phyloP scores from a whole-genome alignment of 2,113 vertebrate species.

The Abramis brama region DNA sequence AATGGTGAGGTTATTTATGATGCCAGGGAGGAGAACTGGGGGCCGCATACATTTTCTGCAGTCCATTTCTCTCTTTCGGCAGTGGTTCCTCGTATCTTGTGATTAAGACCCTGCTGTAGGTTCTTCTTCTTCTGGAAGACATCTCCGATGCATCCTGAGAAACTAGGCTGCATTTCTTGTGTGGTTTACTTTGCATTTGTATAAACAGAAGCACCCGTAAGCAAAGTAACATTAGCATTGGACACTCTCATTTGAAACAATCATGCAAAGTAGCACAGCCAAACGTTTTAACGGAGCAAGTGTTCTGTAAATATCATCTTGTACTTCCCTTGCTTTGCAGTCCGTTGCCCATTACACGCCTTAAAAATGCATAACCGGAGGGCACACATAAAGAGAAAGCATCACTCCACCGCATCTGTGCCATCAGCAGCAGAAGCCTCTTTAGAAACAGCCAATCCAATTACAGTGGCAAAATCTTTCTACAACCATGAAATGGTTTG shows the following conservation, averaged over 20 bases:
- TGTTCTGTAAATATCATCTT: constrained; percentile 24
- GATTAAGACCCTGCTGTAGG: constrained; percentile 62
- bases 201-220: too few species aligned
- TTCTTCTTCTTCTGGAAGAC: not conserved
- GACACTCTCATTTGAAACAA: not conserved
- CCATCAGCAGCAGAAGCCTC: constrained; percentile 20
- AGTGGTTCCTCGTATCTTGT: constrained; percentile 44
- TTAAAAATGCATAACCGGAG: constrained; percentile 28
- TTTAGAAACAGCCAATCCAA: constrained; percentile 35
- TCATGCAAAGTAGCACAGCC: constrained; percentile 12
- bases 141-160: not conserved
- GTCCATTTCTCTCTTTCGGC: constrained; percentile 48
- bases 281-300: not conserved
- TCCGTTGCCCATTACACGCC: not conserved
- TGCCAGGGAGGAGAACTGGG: constrained; percentile 51
- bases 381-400: constrained; percentile 1
- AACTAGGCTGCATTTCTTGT: not conserved
- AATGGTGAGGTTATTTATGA: constrained; percentile 75
- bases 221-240: constrained; percentile 15
- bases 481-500: constrained; percentile 23
- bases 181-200: not conserved
- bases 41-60: constrained; percentile 65
- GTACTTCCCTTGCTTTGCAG: constrained; percentile 2
- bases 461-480: constrained; percentile 15
- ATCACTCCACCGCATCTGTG: constrained; percentile 26